Conservation (phyloP, 2,888 invertebrate species). For the Eupithecia vulgata region DNA sequence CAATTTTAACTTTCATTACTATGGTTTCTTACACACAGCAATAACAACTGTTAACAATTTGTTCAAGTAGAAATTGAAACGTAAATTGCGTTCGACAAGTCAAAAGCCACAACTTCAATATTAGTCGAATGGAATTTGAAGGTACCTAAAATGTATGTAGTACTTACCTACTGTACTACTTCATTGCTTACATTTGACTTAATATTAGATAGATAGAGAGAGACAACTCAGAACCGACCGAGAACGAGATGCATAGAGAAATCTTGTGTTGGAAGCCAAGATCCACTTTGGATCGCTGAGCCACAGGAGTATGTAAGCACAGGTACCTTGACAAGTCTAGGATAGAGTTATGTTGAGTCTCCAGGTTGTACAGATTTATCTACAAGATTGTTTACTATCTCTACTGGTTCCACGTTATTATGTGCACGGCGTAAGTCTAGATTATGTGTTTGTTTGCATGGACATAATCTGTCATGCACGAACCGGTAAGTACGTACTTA, state of each 20-base stretch:
- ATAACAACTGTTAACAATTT: neutral
- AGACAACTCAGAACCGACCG: too few relatives aligned
- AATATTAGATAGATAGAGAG: neutral
- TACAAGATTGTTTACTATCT: constrained; percentile 12
- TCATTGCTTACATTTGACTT: neutral
- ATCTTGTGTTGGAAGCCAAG: too few relatives aligned
- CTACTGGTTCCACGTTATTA: constrained; percentile 19
- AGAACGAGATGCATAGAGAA: too few relatives aligned
- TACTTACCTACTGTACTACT: too few relatives aligned
- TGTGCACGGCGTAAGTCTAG: constrained; percentile 25
- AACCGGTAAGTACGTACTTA: neutral
- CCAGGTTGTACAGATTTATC: neutral
- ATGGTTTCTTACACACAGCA: neutral
- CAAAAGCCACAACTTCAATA: neutral
- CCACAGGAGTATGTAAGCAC: neutral
- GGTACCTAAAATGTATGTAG: too few relatives aligned
- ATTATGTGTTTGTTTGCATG: constrained; percentile 31
- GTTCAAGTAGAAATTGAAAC: neutral
- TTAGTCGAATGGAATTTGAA: neutral
- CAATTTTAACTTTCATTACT: neutral
- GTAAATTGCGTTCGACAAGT: neutral
- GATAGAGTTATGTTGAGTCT: neutral
- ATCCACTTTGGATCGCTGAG: too few relatives aligned
- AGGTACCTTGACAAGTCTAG: too few relatives aligned
- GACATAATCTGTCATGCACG: constrained; percentile 33